Evolutionary conservation across 2,113 vertebrate species (phyloP), one percentile per base, ranked within the genome.

Genomic region (Collichthys lucidus): DNA sequence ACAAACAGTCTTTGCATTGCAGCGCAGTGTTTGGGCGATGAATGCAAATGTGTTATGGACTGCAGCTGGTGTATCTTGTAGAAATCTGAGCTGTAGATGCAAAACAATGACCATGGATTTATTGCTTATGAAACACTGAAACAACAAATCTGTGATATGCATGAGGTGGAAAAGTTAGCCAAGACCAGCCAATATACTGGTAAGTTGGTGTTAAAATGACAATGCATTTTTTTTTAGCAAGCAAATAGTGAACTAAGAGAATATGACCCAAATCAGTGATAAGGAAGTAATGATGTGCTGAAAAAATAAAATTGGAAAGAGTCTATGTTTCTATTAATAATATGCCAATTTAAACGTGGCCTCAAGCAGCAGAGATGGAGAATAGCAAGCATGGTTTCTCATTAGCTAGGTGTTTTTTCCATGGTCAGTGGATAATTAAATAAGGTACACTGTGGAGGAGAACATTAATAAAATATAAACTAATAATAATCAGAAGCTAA

Each of bases 341-440:
- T 52, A 22, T 26, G 19, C 57, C 78, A 86, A 80, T 67, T 78
- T 80, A 81, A 91, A 78, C 68, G 14, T 73, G 29, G 84, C 92
- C 89, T 84, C 16, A 46, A 91, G 90, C 85, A 67, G 64, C 12
- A 60, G 60, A 88, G 83, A 91, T 76, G 64, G 66, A 85, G 68
- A 92, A 89, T 68, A 24, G 55, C 46, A 52, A 64, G n/a, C 46
- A 55, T 12, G 31, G n/a, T 83, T 93, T 93, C 73, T 91, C 91
- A 93, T 93, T 92, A 91, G 77, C 74, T 22, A 59, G 61, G 73
- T 77, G 85, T 80, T 72, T 76, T 73, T 69, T 78, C 69, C 24
- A 55, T 60, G 24, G 71, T 90, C 74, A 72, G 35, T 75, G 44
- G 19, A 57, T 77, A 87, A 87, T 74, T 68, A 92, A 92, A 90